Evolutionary conservation across 2,797 vertebrate species (phyloP), one percentile per base, ranked within the genome.

Genomic region (Phalloptychus januarius): DNA sequence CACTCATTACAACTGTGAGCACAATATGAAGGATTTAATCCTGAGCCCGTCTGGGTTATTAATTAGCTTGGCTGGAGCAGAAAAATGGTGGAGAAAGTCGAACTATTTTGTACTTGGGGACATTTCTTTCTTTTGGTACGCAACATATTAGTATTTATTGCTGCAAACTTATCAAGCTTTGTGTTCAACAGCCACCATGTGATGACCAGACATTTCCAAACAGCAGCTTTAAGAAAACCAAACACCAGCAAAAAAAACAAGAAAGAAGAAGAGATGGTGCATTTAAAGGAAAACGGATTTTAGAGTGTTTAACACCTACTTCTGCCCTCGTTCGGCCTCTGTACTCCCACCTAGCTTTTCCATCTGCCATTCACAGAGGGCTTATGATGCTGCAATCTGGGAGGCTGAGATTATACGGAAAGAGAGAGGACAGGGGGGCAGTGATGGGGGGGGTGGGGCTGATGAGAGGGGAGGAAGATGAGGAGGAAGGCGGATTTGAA

Each of bases 281-380:
- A 74, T 87, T 85, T 81, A 77, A 83, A 85, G 86, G 79, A 83
- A 86, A 89, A 85, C 76, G 65, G 77, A 91, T 87, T 87, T 91
- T 72, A 91, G 88, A 44, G 50, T 90, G 88, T 92, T 92, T 86
- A 87, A 91, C 91, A 90, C 89, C 91, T 88, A 91, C 91, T 73
- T 28, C 76, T 84, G 89, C 91, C 92, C 86, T 86, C 52, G 63
- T 81, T 79, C 36, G 72, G 86, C 87, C 89, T 88, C 77, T 77
- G 82, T 77, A 85, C 88, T 84, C 93, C 92, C 88, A 93, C 92
- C 91, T 79, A 81, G 77, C 82, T 87, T 81, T 93, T 85, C 91
- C 91, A 91, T 89, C 89, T 94, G 92, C 86, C 91, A 87, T 83
- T 92, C 88, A 91, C 80, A 86, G 82, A 85, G 83, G 84, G 88